A percentile compares a stretch with the other conserved stretches of the same genome.
Conservation (phyloP, 2,797 vertebrate genomes). For the Malacoraja senta region DNA sequence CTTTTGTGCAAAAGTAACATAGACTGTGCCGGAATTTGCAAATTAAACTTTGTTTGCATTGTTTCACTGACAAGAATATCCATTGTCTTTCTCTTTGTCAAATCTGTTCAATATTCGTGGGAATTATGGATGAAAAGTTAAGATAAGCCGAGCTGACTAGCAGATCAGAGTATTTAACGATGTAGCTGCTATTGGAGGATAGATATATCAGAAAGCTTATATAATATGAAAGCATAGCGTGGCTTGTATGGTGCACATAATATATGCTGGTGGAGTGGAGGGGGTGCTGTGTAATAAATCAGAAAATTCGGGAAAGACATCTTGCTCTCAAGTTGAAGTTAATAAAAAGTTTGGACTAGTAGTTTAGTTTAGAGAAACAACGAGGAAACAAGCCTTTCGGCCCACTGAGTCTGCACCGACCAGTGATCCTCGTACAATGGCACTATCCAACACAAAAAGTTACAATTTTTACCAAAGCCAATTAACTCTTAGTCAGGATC, state of each 20-base stretch:
- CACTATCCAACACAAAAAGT: too few relatives aligned
- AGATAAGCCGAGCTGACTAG: background rate
- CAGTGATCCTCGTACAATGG: too few relatives aligned
- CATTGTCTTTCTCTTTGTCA: background rate
- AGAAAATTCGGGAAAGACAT: background rate
- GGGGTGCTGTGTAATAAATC: background rate
- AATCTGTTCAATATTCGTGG: background rate
- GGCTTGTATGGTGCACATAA: too few relatives aligned
- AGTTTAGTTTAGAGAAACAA: too few relatives aligned
- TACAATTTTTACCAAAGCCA: too few relatives aligned
- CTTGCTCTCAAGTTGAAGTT: background rate
- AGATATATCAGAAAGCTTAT: background rate
- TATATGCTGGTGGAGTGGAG: too few relatives aligned
- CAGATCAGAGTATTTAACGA: background rate
- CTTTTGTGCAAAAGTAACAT: background rate
- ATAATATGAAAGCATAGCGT: background rate
- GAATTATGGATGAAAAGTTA: background rate
- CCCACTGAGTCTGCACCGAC: too few relatives aligned
- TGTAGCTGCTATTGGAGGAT: too few relatives aligned
- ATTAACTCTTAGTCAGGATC: too few relatives aligned
- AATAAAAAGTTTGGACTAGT: background rate
- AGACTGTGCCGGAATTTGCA: background rate
- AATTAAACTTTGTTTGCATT: background rate
- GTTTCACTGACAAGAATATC: conserved; percentile 12
- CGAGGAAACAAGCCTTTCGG: too few relatives aligned